Conservation (phyloP, 2,797 vertebrate species). For the Apogon talboti region DNA sequence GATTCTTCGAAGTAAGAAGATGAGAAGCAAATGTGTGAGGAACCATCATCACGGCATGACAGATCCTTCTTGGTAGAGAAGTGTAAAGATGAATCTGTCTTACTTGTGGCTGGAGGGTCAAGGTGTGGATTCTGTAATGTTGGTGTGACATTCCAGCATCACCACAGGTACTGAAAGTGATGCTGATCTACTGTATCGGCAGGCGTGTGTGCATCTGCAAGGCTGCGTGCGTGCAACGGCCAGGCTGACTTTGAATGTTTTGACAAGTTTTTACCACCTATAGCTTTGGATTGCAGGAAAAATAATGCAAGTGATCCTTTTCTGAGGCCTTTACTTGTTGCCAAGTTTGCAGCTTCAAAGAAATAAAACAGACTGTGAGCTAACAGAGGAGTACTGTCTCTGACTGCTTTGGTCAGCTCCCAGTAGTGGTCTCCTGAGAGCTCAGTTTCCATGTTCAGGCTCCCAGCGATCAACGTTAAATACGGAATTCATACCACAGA, state of each 20-base stretch:
- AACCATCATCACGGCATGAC: constrained; percentile 25
- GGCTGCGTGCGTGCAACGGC: constrained; percentile 18
- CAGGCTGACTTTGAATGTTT: constrained; percentile 4
- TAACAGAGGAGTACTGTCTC: constrained; percentile 53
- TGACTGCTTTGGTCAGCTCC: constrained; percentile 33
- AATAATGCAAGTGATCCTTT: constrained; percentile 17
- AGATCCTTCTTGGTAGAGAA: constrained; percentile 37
- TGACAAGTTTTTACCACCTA: constrained; percentile 1
- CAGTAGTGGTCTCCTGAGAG: constrained; percentile 31
- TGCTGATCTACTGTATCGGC: constrained; percentile 34
- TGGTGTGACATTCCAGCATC: constrained; percentile 75
- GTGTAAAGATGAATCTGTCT: constrained; percentile 74
- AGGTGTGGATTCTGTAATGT: constrained; percentile 75
- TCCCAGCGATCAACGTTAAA: constrained; percentile 33
- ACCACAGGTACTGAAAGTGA: constrained; percentile 43
- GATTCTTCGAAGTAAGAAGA: constrained; percentile 5
- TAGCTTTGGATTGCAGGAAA: constrained; percentile 12
- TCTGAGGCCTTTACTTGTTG: constrained; percentile 20
- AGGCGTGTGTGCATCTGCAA: neutral
- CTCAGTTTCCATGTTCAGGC: constrained; percentile 67
- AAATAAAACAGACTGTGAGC: constrained; percentile 22
- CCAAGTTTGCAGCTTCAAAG: constrained; percentile 51
- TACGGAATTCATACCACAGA: constrained; percentile 65
- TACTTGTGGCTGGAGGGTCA: constrained; percentile 72
- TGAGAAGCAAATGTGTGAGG: constrained; percentile 10